Evolutionary conservation across 2,797 vertebrate genomes (phyloP).

Genomic region (Callimico goeldii): DNA sequence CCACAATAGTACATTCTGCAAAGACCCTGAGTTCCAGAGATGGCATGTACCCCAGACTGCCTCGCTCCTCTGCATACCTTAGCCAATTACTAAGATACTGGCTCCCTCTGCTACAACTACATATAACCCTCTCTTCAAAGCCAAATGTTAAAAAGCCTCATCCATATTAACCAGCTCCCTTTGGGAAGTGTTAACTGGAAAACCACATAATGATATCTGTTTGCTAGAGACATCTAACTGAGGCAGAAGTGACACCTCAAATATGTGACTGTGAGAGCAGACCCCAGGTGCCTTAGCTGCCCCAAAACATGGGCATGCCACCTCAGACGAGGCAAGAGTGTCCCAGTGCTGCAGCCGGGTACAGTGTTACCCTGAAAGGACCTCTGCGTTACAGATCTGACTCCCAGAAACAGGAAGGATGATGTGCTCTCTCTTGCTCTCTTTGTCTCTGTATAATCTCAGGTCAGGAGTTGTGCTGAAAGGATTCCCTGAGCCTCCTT

Average conservation of each 20-base stretch:
- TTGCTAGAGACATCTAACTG: slow-evolving; percentile 54
- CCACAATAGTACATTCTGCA: neutral
- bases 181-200: slow-evolving; percentile 68
- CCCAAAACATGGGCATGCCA: neutral
- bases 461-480: neutral
- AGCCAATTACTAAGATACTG: slow-evolving; percentile 54
- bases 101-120: slow-evolving; percentile 45
- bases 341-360: neutral
- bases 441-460: neutral
- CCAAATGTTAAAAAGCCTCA: slow-evolving; percentile 71
- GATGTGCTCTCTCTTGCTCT: no score
- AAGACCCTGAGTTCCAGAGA: neutral
- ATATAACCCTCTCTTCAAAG: slow-evolving; percentile 61
- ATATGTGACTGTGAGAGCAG: neutral
- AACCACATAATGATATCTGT: slow-evolving; percentile 65
- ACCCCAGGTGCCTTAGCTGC: neutral
- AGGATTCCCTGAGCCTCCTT: neutral
- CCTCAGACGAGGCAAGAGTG: neutral
- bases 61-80: slow-evolving; percentile 35
- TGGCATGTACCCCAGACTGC: neutral
- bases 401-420: neutral
- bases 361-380: neutral
- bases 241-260: slow-evolving; percentile 33
- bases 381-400: neutral
- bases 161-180: slow-evolving; percentile 69